Conservation (phyloP, 1,140 invertebrate species). For the Pachypeltis micranthus region DNA sequence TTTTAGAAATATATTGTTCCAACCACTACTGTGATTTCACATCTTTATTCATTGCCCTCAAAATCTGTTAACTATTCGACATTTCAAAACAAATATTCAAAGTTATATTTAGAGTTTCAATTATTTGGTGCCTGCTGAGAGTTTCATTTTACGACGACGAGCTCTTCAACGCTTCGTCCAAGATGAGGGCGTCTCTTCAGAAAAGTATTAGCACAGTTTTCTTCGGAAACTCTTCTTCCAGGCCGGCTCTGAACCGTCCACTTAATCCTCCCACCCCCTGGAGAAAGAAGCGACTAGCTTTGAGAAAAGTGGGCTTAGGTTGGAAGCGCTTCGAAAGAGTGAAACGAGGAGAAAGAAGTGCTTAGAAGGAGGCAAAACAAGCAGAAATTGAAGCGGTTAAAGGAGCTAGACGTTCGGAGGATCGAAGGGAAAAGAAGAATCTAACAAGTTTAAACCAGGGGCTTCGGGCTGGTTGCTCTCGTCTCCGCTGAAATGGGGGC, state of each 20-base stretch:
- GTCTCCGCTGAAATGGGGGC: slow-evolving; percentile 39
- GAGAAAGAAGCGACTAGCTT: not conserved
- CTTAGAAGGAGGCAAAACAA: slow-evolving; percentile 8
- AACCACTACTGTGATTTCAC: too few relatives aligned
- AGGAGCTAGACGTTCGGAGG: not conserved
- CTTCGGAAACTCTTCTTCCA: not conserved
- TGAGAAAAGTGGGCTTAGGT: slow-evolving; percentile 2
- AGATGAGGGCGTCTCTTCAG: not conserved
- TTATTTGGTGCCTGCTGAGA: too few relatives aligned
- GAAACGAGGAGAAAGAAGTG: slow-evolving; percentile 2
- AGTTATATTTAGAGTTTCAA: too few relatives aligned
- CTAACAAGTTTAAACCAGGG: slow-evolving; percentile 25
- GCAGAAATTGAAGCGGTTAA: not conserved
- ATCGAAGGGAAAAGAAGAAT: slow-evolving; percentile 2
- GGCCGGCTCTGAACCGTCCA: too few relatives aligned
- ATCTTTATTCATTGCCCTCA: too few relatives aligned
- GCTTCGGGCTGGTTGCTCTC: slow-evolving; percentile 48
- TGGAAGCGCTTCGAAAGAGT: slow-evolving; percentile 10
- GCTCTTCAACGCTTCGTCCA: too few relatives aligned
- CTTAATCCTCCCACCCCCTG: not conserved
- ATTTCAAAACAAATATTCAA: too few relatives aligned
- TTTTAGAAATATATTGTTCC: too few relatives aligned
- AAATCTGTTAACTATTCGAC: too few relatives aligned
- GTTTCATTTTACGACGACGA: too few relatives aligned
- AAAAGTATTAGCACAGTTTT: not conserved